Base-by-base conservation (phyloP, 1,140 invertebrate species). In the Aporrectodea caliginosa region DNA sequence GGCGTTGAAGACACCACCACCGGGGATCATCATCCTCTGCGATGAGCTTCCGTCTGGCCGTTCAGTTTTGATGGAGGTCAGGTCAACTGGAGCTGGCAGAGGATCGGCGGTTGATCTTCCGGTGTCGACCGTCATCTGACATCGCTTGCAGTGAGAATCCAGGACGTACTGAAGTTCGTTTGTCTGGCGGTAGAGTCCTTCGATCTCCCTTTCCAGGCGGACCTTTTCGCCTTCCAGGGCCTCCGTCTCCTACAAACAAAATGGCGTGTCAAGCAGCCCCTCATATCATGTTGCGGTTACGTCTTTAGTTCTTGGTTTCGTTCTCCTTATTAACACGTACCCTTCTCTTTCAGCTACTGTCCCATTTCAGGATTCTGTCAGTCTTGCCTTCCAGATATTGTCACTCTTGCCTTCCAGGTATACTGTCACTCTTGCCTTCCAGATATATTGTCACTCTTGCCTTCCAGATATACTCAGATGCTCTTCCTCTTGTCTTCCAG, bases 181-280 rank as follows among this genome's bases (percentile, higher is more conserved):
- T 84, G 93, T 93, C 77, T 93, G 90, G 6, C 90, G 88, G 83
- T 93, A 92, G 78, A 97, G 87, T 74, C 91, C 88, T 27, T 93
- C 90, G 27, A 97, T 93, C 88, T 98, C 94, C 1, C 92, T 91
- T 84, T 96, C 92, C 30, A 98, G 88, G 0, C 84, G 88, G 74
- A 92, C 91, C 82, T 94, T 94, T 84, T 95, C 95, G 72, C 92
- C 91, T 88, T 97, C 94, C 81, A 97, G 90, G 30, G 92, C 92
- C 81, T 96, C 94, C 1, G 95, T 97, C 90, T 98, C 95, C 90
- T 94, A 82, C 6, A 58, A 58, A 22, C 43, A 58, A 58, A 22
- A n/a, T n/a, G n/a, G n/a, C n/a, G n/a, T n/a, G n/a, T n/a, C n/a
- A n/a, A n/a, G n/a, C n/a, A n/a, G n/a, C n/a, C n/a, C n/a, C n/a